Conservation (phyloP, 1,140 invertebrate species). For the Diploscapter pachys region DNA sequence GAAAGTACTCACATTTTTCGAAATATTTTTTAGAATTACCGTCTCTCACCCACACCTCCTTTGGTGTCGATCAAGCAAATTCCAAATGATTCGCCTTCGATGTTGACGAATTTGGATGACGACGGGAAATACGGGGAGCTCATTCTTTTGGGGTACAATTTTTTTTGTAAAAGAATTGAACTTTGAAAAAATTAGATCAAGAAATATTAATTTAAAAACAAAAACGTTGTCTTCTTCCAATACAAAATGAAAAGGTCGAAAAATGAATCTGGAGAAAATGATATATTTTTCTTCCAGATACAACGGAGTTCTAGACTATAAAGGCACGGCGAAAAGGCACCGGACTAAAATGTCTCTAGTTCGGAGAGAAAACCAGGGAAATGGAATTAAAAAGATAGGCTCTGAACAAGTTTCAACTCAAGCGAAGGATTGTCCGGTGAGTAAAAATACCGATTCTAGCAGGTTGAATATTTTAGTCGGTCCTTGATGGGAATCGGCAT, state of each 20-base stretch:
- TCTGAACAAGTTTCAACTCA: constrained; percentile 28
- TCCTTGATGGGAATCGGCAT: constrained; percentile 45
- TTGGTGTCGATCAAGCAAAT: too few species aligned
- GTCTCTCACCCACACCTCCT: too few species aligned
- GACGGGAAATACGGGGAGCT: constrained; percentile 38
- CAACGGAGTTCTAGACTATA: constrained; percentile 23
- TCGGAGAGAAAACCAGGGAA: constrained; percentile 30
- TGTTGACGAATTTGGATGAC: neutral
- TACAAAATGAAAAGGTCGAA: neutral
- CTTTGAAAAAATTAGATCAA: too few species aligned
- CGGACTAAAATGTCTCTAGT: constrained; percentile 47
- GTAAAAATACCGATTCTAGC: neutral
- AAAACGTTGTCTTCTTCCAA: neutral
- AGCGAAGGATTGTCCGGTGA: constrained; percentile 29
- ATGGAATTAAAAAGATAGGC: constrained; percentile 52
- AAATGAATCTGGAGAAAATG: too few species aligned
- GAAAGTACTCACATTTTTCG: neutral
- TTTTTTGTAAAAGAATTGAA: neutral
- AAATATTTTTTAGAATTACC: neutral
- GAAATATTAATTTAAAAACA: too few species aligned
- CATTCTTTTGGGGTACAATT: constrained; percentile 34
- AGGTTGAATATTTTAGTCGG: constrained; percentile 26
- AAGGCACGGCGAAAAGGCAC: constrained; percentile 27
- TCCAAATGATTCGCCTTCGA: too few species aligned
- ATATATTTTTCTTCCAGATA: constrained; percentile 20